Evolutionary conservation across 2,797 vertebrate species (phyloP), one percentile per base, ranked within the genome.

Genomic region (Furcifer pardalis): DNA sequence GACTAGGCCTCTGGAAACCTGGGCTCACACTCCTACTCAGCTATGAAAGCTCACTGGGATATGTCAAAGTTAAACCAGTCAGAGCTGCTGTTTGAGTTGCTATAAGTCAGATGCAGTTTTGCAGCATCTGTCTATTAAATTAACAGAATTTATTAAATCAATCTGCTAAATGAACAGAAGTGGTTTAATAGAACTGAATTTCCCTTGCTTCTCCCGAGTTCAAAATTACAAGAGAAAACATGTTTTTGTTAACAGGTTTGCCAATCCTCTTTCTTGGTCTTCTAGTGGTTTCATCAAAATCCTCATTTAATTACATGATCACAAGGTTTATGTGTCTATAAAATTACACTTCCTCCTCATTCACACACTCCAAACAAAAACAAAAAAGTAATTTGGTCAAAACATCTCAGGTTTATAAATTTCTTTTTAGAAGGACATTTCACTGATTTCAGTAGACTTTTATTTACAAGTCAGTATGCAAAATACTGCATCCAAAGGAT

Each of bases 151-250:
- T 56, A 5, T 56, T 21, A 56, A 56, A 56, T 13, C 52, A 56
- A 19, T 21, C 68, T n/a, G 27, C 52, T 81, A 60, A 42, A 21
- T 42, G 42, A 72, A 59, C 21, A 37, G 17, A 81, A 60, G 44
- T 72, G 23, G 46, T 77, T 71, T 78, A 84, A 83, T 76, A 25
- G 25, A 63, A 66, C 23, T 80, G 52, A 82, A 75, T 63, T 60
- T 72, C n/a, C 46, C 25, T 72, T 49, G 23, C 72, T 78, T 78
- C 42, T 46, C 42, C 46, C 73, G 5, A 7, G 9, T 63, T 42
- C 0, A 40, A n/a, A 71, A 74, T 74, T 52, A 49, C 17, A 32
- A 72, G 40, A 56, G 35, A 81, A 65, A 8, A 0, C 56, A 0
- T n/a, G 37, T 82, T 63, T 8, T 74, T 35, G 17, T 40, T 4